Evolutionary conservation across 2,888 invertebrate species (phyloP).

Genomic region (Maniola hyperantus): DNA sequence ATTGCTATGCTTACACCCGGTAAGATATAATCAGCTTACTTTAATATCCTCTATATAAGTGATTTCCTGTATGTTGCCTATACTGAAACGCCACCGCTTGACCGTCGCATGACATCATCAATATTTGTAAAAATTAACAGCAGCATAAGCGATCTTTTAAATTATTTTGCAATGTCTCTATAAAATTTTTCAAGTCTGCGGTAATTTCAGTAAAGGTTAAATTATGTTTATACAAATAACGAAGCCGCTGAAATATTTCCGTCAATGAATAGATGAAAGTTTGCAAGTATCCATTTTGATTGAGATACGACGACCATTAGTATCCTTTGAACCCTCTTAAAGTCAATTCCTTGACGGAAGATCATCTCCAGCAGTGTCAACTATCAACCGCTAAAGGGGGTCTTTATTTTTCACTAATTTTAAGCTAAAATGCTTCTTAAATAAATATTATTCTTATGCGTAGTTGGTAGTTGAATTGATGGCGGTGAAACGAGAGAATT

Average conservation of each 20-base stretch:
- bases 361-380: conserved; percentile 73
- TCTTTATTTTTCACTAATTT: conserved; percentile 62
- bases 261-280: conserved; percentile 61
- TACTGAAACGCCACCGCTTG: conserved; percentile 71
- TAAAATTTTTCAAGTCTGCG: conserved; percentile 33
- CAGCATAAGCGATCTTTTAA: conserved; percentile 9
- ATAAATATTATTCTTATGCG: conserved; percentile 57
- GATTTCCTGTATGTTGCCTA: conserved; percentile 71
- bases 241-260: conserved; percentile 67
- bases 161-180: not conserved
- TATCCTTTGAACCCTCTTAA: not conserved
- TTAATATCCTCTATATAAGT: conserved; percentile 80
- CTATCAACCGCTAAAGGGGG: conserved; percentile 79
- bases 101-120: conserved; percentile 36
- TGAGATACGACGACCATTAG: not conserved
- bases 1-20: conserved; percentile 82
- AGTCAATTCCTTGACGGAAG: conserved; percentile 66
- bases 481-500: conserved; percentile 70
- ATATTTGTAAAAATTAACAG: conserved; percentile 24
- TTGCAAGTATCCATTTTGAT: not conserved
- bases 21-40: conserved; percentile 82
- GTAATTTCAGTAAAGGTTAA: conserved; percentile 74
- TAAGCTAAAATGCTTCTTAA: conserved; percentile 58
- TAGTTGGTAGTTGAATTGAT: conserved; percentile 79
- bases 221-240: conserved; percentile 63